A percentile compares a stretch with the other conserved stretches of the same genome.
Conservation (phyloP, 2,113 vertebrate species). For the Hydropotes inermis region DNA sequence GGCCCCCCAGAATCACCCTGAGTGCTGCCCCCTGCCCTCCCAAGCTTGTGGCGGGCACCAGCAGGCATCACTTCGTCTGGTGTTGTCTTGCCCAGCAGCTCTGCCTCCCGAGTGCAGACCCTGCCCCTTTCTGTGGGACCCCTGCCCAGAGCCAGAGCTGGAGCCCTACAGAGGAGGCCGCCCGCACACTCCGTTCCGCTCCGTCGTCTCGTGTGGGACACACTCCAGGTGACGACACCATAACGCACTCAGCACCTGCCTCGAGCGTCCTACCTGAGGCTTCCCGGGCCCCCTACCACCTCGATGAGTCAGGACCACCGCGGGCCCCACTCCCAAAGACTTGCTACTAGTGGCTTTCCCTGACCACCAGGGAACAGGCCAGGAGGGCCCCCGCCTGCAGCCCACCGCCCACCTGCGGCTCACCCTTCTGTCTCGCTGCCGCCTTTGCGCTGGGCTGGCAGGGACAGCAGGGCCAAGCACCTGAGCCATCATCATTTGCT, state of each 20-base stretch:
- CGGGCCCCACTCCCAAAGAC: neutral
- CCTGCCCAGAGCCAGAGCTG: neutral
- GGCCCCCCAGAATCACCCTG: too few species aligned
- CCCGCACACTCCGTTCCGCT: accelerated
- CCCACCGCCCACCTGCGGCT: neutral
- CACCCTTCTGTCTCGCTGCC: neutral
- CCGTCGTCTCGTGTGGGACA: accelerated
- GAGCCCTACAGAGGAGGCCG: neutral
- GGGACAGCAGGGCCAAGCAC: neutral
- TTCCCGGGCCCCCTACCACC: too few species aligned
- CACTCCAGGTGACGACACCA: accelerated
- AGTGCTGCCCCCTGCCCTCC: too few species aligned
- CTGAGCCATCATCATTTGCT: accelerated
- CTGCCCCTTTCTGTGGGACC: neutral
- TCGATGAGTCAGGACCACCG: accelerated
- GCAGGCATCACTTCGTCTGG: accelerated
- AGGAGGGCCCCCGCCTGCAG: neutral
- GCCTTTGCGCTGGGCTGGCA: accelerated
- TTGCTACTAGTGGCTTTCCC: neutral
- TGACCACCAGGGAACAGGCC: neutral
- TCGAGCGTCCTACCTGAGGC: accelerated
- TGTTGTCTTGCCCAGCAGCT: neutral
- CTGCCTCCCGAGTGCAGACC: too few species aligned
- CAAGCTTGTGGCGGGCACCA: accelerated
- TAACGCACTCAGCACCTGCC: accelerated